Evolutionary conservation across 2,888 invertebrate genomes (phyloP), one percentile per base, ranked within the genome.

Genomic region (Brachyopa scutellaris): DNA sequence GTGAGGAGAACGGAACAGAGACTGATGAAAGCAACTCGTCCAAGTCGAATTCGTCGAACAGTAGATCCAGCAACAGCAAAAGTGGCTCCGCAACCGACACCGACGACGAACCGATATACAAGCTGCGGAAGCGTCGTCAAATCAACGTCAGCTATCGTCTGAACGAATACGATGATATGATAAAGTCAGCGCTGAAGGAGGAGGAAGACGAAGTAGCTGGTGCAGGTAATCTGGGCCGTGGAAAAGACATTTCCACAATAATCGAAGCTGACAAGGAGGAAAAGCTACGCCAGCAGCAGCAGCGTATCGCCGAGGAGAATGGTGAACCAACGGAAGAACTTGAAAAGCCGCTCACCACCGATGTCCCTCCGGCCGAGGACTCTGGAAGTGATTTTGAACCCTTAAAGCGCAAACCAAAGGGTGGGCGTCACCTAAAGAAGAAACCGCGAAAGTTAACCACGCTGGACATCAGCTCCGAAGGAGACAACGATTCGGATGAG

Each of bases 141-240:
- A 93, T 96, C 45, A 95, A 95, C 85, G 95, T 97, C 67, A 96
- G 95, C 88, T 95, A 96, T 87, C 93, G 95, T 84, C 95, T 97
- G 86, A 96, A 96, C 88, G 98, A 99, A 90, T 99, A 96, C 91
- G 99, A 99, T 88, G 96, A 98, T 26, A 93, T 99, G 89, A 99
- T 99, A 86, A 96, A 97, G 88, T 97, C 96, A 38, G 99, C 99
- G 7, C 95, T 97, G 85, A 94, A 94, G 91, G 89, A 89, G 67
- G 95, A 96, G 87, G 94, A 95, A 87, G 94, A 94, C 23, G 93
- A 94, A 2, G 94, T 94, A 0, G 94, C 94, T 69, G 95, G 95
- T 21, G 95, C 95, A 0, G 96, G 97, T 0, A 95, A 95, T 89
- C 93, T 95, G 86, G 95, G 95, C 0, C 92, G 96, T 17, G 97